Conservation (phyloP, 1,140 invertebrate genomes). For the Hestina assimilis region DNA sequence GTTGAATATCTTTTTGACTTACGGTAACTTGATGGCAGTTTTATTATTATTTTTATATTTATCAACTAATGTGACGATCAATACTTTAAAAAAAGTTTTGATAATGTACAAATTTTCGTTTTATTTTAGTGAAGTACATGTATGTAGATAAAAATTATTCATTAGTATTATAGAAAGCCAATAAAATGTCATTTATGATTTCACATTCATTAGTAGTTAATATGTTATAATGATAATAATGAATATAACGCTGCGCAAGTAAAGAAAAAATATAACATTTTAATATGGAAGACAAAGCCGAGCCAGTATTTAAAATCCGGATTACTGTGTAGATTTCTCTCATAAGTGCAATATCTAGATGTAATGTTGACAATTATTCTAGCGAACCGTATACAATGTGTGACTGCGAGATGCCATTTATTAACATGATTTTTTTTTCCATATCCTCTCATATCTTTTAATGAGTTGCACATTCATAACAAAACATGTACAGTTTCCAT, state of each 20-base stretch:
- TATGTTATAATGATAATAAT: constrained; percentile 36
- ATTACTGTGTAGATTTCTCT: constrained; percentile 70
- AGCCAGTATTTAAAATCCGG: constrained; percentile 76
- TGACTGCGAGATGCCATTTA: constrained; percentile 26
- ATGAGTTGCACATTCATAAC: constrained; percentile 38
- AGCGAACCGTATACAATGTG: constrained; percentile 37
- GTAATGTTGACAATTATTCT: constrained; percentile 58
- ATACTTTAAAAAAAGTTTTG: constrained; percentile 35
- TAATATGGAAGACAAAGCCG: constrained; percentile 64
- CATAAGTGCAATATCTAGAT: constrained; percentile 74
- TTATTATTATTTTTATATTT: constrained; percentile 34
- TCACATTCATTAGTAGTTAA: constrained; percentile 47
- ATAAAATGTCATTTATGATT: constrained; percentile 43
- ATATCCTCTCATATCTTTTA: constrained; percentile 21
- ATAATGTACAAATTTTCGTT: constrained; percentile 44
- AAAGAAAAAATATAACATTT: constrained; percentile 45
- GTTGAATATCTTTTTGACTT: constrained; percentile 36
- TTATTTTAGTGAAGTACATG: constrained; percentile 31
- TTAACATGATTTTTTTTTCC: constrained; percentile 20
- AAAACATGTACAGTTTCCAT: constrained; percentile 35
- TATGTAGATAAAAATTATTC: constrained; percentile 33
- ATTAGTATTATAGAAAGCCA: constrained; percentile 40
- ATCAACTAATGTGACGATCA: constrained; percentile 34
- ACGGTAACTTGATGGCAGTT: constrained; percentile 33
- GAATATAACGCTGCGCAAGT: constrained; percentile 49